Conservation (phyloP, 2,113 vertebrate genomes). For the Sander vitreus region DNA sequence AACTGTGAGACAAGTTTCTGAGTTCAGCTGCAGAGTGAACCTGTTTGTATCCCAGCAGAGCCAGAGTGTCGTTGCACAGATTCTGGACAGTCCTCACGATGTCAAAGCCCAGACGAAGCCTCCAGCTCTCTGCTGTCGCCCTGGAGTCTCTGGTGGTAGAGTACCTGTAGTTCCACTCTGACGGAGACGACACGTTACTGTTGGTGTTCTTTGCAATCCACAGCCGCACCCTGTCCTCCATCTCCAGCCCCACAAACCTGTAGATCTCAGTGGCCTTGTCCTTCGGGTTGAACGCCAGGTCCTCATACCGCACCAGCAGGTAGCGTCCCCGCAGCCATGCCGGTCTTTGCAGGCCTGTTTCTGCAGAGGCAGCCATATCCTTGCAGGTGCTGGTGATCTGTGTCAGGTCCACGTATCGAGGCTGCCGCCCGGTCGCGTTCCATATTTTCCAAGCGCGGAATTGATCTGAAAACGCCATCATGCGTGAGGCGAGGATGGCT, state of each 20-base stretch:
- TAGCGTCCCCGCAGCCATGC: constrained; percentile 85
- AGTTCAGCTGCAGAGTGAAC: constrained; percentile 81
- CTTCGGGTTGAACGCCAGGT: constrained; percentile 82
- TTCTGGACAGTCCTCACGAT: constrained; percentile 83
- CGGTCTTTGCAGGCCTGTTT: constrained; percentile 77
- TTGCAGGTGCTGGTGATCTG: constrained; percentile 84
- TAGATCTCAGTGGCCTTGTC: constrained; percentile 83
- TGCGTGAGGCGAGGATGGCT: constrained; percentile 86
- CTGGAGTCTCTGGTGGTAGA: constrained; percentile 86
- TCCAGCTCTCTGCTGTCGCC: constrained; percentile 84
- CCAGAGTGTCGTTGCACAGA: constrained; percentile 83
- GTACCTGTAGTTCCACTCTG: constrained; percentile 80
- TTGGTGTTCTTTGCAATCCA: constrained; percentile 87
- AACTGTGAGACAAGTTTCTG: constrained; percentile 81
- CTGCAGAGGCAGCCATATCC: constrained; percentile 82
- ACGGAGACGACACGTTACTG: constrained; percentile 58
- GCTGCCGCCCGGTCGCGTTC: constrained; percentile 84
- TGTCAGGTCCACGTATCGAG: constrained; percentile 82
- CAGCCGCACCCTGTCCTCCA: constrained; percentile 76
- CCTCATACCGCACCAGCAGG: constrained; percentile 86
- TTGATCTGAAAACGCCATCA: constrained; percentile 81
- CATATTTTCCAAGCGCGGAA: constrained; percentile 87
- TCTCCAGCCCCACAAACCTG: constrained; percentile 82
- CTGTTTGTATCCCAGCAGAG: constrained; percentile 83
- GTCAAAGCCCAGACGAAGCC: constrained; percentile 81